phyloP scores from a whole-genome alignment of 2,888 invertebrate genomes.

The Ophioninae sp. region DNA sequence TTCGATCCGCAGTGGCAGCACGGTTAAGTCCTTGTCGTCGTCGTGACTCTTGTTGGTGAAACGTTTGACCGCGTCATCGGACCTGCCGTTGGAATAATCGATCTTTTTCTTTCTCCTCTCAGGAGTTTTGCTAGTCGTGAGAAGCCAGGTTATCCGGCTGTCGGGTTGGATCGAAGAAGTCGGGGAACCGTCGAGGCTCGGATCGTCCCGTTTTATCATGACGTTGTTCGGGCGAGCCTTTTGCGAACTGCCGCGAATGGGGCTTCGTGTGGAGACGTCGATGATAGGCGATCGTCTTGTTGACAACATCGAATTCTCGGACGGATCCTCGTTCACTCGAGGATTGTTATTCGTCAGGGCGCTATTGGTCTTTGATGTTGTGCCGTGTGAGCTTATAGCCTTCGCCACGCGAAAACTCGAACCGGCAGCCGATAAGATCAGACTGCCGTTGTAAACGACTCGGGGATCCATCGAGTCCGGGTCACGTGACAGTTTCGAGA shows the following conservation, averaged over 20 bases:
- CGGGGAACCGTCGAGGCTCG: background rate
- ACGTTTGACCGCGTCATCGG: conserved; percentile 59
- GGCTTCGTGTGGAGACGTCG: background rate
- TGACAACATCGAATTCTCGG: background rate
- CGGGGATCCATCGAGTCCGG: conserved; percentile 21
- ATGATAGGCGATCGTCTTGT: background rate
- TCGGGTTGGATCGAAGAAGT: conserved; percentile 60
- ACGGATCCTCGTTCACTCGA: conserved; percentile 22
- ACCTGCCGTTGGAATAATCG: conserved; percentile 57
- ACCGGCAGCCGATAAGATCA: conserved; percentile 8
- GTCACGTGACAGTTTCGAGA: background rate
- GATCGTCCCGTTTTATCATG: conserved; percentile 19
- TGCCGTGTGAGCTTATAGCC: conserved; percentile 71
- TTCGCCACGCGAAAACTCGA: conserved; percentile 72
- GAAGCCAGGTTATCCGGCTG: conserved; percentile 72
- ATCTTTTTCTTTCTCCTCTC: conserved; percentile 61
- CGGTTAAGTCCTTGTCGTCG: conserved; percentile 67
- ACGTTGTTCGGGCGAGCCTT: conserved; percentile 17
- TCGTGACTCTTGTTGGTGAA: conserved; percentile 47
- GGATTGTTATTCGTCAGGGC: conserved; percentile 27
- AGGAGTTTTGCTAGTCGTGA: conserved; percentile 65
- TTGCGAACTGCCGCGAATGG: background rate
- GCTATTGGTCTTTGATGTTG: conserved; percentile 63
- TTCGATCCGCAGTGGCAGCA: conserved; percentile 73
- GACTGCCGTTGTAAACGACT: conserved; percentile 8